Evolutionary conservation across 2,113 vertebrate species (phyloP).

Genomic region (Chrysochloris asiatica): DNA sequence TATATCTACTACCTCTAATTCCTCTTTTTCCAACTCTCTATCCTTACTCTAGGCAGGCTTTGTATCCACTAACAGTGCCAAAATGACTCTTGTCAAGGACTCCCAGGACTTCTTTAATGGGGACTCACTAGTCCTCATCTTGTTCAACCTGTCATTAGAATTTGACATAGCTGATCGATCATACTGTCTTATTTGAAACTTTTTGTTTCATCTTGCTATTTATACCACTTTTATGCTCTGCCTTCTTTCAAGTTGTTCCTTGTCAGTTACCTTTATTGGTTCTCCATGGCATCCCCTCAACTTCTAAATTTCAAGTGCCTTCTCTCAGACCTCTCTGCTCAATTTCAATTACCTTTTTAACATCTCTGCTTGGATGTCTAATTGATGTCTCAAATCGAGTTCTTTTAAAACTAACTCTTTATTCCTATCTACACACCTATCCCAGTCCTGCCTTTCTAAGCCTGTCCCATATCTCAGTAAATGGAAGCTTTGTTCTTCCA

Average conservation of each 20-base stretch:
- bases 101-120: not conserved
- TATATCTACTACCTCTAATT: not conserved
- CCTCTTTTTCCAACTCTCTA: not conserved
- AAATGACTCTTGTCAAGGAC: not conserved
- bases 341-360: slow-evolving; percentile 25
- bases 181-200: slow-evolving; percentile 1
- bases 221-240: not conserved
- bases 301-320: slow-evolving; percentile 35
- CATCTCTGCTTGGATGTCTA: not conserved
- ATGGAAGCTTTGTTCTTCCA: not conserved
- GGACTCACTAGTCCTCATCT: not conserved
- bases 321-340: not conserved
- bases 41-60: not conserved
- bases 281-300: not conserved
- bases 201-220: not conserved
- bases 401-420: not conserved
- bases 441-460: not conserved
- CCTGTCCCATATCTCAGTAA: not conserved
- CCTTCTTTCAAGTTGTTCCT: not conserved
- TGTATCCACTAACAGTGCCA: not conserved
- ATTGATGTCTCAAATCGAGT: not conserved
- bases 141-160: not conserved
- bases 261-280: not conserved
- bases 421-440: not conserved
- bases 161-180: not conserved